phyloP scores from a whole-genome alignment of 2,888 invertebrate species.

The Drosophila niveifrons region DNA sequence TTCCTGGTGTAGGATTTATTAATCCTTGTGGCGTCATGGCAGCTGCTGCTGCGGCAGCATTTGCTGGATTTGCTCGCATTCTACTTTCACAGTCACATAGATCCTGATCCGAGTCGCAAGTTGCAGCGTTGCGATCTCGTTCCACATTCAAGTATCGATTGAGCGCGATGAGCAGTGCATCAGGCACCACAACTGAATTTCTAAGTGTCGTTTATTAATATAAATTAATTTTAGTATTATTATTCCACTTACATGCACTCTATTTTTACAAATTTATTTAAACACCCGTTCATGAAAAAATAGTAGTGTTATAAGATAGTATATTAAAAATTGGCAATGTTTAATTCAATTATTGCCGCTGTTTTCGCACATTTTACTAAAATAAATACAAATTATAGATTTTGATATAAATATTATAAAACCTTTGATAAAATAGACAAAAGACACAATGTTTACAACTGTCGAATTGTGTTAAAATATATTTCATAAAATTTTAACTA shows the following conservation, averaged over 20 bases:
- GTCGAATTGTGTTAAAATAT: neutral
- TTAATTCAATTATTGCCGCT: neutral
- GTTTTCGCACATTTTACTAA: constrained; percentile 49
- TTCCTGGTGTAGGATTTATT: neutral
- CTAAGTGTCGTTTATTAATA: constrained; percentile 18
- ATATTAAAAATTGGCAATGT: neutral
- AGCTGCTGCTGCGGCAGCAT: neutral
- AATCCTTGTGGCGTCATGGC: neutral
- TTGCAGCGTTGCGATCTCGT: neutral
- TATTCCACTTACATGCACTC: constrained; percentile 59
- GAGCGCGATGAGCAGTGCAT: constrained; percentile 43
- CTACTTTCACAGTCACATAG: neutral
- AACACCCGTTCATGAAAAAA: neutral
- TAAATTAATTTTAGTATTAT: neutral
- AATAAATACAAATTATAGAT: constrained; percentile 4
- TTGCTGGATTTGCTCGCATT: constrained; percentile 12
- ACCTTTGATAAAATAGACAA: neutral
- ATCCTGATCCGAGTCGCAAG: neutral
- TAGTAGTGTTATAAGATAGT: neutral
- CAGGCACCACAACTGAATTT: constrained; percentile 35
- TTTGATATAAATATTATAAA: neutral
- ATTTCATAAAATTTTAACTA: neutral
- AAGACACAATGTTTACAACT: neutral
- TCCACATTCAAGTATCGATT: constrained; percentile 30
- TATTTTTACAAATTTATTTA: constrained; percentile 8